Base-by-base conservation (phyloP, 2,888 invertebrate species). In the Lutraria lutraria region DNA sequence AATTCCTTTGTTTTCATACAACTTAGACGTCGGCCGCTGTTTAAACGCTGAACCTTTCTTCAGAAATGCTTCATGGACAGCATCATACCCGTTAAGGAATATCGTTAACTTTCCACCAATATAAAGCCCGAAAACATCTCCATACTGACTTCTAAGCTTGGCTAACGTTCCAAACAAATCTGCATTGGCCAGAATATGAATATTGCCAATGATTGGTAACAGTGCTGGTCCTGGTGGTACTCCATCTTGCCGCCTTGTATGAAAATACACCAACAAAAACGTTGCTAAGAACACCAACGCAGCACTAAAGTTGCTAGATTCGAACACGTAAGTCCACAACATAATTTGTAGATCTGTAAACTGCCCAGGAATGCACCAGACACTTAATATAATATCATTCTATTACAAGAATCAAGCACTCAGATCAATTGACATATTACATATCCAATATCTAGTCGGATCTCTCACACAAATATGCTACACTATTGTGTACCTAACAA, bases 171-270 rank as follows among this genome's bases (percentile, higher is more conserved):
- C 76, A 6, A 89, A 52, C 10, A 87, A 16, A 31, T 91, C 83
- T 0, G 12, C 15, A 29, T 85, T 85, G 4, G 87, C 80, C 21
- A 91, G 68, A 43, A 53, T 72, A 25, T 82, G 82, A 13, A 91
- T 43, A 83, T 91, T 91, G 15, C 90, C 90, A 13, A 91, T 63
- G n/a, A 91, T n/a, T 6, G 90, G 90, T 4, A 91, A 53, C n/a
- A 89, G 76, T 8, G 83, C 54, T 6, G 90, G 90, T 2, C 90
- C 90, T 0, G 90, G 89, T 0, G 89, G 90, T 72, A 86, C 86
- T 10, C 87, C 81, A 6, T 34, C 34, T 12, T 82, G 60, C 2
- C 90, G 85, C 34, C 87, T 68, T 13, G 89, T 89, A n/a, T 34
- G 63, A n/a, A 85, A 72, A 63, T 54, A 85, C 12, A 86, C 29